A percentile compares a stretch with the other conserved stretches of the same genome.
These are phyloP conservation scores for Caenorhabditis becei DNA, from an alignment of 2,888 invertebrate genomes.

Conservation along the genomic window DNA sequence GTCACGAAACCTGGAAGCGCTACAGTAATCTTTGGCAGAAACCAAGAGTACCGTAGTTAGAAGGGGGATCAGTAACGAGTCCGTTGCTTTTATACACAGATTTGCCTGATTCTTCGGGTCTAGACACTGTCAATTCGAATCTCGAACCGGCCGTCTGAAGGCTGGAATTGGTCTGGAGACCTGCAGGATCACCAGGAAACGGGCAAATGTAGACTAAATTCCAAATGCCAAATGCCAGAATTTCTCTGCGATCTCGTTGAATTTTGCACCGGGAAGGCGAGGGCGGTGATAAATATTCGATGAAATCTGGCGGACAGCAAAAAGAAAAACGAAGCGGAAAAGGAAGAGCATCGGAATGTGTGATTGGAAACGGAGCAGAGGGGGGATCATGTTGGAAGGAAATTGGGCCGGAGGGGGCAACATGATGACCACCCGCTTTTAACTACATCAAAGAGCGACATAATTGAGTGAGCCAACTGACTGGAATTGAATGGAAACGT, in stretches of 20 bases:
- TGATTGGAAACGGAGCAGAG: not conserved
- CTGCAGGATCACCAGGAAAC: not conserved
- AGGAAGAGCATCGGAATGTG: conserved; percentile 3
- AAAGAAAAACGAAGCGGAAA: conserved; percentile 1
- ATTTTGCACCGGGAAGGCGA: conserved; percentile 20
- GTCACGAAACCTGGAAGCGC: not conserved
- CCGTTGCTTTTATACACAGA: too few relatives aligned
- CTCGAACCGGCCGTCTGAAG: not conserved
- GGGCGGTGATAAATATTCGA: conserved; percentile 47
- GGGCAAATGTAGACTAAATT: not conserved
- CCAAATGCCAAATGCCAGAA: not conserved
- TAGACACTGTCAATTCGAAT: conserved; percentile 33
- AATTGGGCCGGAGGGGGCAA: not conserved
- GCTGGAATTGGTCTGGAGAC: not conserved
- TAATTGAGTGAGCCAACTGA: not conserved
- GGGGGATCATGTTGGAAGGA: not conserved
- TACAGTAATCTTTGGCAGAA: too few relatives aligned
- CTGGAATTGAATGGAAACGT: not conserved
- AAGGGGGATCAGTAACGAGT: too few relatives aligned
- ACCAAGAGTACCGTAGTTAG: too few relatives aligned
- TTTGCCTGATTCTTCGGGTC: not conserved
- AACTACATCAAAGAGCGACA: not conserved
- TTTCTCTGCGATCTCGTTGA: not conserved
- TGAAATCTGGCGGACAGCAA: conserved; percentile 5
- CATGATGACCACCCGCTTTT: conserved; percentile 2